Conservation (phyloP, 2,888 invertebrate species). For the Cybosia mesomella region DNA sequence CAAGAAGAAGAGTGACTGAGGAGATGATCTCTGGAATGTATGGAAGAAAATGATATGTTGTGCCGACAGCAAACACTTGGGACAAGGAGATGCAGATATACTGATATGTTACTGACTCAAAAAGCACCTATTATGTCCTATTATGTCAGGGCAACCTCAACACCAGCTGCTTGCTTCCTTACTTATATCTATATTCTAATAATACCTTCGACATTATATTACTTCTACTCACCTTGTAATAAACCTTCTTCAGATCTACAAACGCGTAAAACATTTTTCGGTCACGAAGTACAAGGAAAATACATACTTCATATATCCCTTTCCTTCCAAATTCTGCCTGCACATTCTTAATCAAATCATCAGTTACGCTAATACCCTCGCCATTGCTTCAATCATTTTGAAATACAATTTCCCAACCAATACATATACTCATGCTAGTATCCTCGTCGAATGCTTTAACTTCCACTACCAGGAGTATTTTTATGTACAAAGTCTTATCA, state of each 20-base stretch:
- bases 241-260: not conserved
- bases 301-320: not conserved
- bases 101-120: too few species aligned
- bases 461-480: not conserved
- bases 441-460: not conserved
- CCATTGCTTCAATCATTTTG: not conserved
- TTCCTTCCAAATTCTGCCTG: not conserved
- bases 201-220: not conserved
- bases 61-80: too few species aligned
- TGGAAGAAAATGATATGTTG: too few species aligned
- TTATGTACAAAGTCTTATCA: too few species aligned
- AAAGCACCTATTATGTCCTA: too few species aligned
- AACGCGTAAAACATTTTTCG: not conserved
- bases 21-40: too few species aligned
- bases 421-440: not conserved
- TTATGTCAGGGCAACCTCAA: too few species aligned
- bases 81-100: too few species aligned
- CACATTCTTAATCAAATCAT: not conserved
- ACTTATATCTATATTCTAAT: not conserved
- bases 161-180: not conserved
- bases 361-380: not conserved
- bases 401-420: constrained; percentile 2
- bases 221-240: not conserved
- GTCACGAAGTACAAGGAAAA: not conserved
- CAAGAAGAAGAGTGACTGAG: too few species aligned